Percentiles rank a stretch among this genome's conserved stretches.
Conservation (phyloP, 2,797 vertebrate genomes). For the Diceros bicornis region DNA sequence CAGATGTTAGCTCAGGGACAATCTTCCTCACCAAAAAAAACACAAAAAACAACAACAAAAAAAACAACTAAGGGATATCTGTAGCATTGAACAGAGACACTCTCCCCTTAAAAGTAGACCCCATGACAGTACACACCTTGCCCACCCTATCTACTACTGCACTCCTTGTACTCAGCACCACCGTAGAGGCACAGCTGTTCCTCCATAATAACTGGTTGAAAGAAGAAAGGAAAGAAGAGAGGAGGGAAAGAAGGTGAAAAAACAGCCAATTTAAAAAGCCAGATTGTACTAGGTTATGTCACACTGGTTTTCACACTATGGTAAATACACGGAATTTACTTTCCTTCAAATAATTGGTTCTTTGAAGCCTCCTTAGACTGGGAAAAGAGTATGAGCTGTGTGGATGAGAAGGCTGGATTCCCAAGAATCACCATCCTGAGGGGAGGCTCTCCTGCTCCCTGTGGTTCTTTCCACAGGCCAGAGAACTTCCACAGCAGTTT, state of each 20-base stretch:
- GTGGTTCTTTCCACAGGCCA: background rate
- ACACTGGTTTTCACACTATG: background rate
- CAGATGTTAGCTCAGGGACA: too few relatives aligned
- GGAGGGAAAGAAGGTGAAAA: background rate
- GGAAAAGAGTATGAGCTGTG: background rate
- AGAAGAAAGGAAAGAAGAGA: background rate
- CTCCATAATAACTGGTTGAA: background rate
- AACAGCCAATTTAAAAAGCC: background rate
- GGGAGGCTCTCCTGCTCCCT: background rate
- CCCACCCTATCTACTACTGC: background rate
- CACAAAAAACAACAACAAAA: background rate
- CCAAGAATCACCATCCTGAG: background rate
- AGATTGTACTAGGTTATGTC: background rate
- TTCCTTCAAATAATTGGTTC: background rate
- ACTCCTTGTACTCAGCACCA: background rate
- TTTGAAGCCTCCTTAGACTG: background rate
- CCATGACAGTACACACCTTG: background rate
- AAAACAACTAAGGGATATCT: too few relatives aligned
- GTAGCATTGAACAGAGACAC: background rate
- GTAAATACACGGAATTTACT: background rate
- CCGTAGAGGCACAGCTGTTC: background rate
- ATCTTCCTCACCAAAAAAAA: too few relatives aligned
- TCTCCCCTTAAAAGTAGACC: background rate
- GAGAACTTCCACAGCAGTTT: background rate
- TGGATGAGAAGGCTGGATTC: background rate